These are phyloP conservation scores for Tigriopus californicus DNA, from an alignment of 2,888 invertebrate genomes.

Conservation along the genomic window DNA sequence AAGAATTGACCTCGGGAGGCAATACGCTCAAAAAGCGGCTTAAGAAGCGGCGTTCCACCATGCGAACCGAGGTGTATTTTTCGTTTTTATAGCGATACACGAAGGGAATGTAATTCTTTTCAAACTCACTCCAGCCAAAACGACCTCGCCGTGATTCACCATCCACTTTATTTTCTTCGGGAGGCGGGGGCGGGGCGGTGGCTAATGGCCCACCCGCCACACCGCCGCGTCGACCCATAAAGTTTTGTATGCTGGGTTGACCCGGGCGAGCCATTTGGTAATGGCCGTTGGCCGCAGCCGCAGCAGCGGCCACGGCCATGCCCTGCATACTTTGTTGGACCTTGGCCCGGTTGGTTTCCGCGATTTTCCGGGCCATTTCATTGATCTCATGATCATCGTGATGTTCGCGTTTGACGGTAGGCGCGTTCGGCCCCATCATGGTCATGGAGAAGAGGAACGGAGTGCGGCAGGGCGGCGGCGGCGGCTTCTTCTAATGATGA, in stretches of 20 bases:
- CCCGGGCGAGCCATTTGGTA: slow-evolving; percentile 15
- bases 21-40: slow-evolving; percentile 72
- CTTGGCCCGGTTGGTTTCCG: slow-evolving; percentile 56
- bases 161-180: slow-evolving; percentile 23
- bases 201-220: slow-evolving; percentile 18
- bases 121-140: slow-evolving; percentile 79
- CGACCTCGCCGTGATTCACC: slow-evolving; percentile 33
- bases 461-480: too few species aligned
- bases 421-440: slow-evolving; percentile 29
- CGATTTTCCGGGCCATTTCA: slow-evolving; percentile 67
- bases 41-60: slow-evolving; percentile 74
- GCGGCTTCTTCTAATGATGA: too few species aligned
- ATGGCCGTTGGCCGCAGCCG: not conserved
- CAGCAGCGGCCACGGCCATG: slow-evolving; percentile 20
- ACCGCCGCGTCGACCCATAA: slow-evolving; percentile 9
- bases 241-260: slow-evolving; percentile 37
- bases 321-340: slow-evolving; percentile 30
- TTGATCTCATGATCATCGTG: slow-evolving; percentile 65
- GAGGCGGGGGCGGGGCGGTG: slow-evolving; percentile 25
- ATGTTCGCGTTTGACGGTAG: slow-evolving; percentile 48
- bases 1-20: slow-evolving; percentile 73
- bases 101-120: slow-evolving; percentile 60
- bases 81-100: slow-evolving; percentile 51
- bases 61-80: slow-evolving; percentile 78
- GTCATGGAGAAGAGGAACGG: too few species aligned